These are phyloP conservation scores for Anas platyrhynchos DNA, from an alignment of 2,113 vertebrate species.

Conservation along the genomic window DNA sequence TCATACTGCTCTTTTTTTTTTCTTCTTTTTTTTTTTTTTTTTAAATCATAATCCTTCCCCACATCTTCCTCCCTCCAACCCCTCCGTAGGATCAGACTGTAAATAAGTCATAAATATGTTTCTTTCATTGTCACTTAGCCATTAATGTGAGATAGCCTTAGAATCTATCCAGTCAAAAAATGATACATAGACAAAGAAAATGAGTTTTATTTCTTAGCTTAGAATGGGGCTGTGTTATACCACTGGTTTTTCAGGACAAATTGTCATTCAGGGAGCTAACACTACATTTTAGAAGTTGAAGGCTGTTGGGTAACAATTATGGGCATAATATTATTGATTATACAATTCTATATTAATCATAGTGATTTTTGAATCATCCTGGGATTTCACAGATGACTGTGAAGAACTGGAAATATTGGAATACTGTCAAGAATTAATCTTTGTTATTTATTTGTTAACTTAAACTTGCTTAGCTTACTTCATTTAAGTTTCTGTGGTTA, in stretches of 20 bases:
- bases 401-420: not conserved
- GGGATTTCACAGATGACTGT: not conserved
- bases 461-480: not conserved
- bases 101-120: not conserved
- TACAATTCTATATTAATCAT: not conserved
- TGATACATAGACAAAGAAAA: not conserved
- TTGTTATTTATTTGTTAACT: constrained; percentile 6
- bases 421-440: not conserved
- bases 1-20: not conserved
- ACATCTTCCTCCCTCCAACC: no score
- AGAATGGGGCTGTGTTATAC: not conserved
- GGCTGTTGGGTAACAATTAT: not conserved
- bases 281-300: not conserved
- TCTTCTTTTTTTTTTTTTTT: not conserved
- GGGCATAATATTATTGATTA: not conserved
- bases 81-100: not conserved
- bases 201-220: not conserved
- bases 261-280: not conserved
- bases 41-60: not conserved
- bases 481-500: not conserved
- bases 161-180: not conserved
- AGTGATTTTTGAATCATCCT: not conserved
- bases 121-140: not conserved
- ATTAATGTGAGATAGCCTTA: not conserved
- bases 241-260: not conserved